These are phyloP conservation scores for Lysandra bellargus DNA, from an alignment of 2,888 invertebrate genomes.

Conservation along the genomic window DNA sequence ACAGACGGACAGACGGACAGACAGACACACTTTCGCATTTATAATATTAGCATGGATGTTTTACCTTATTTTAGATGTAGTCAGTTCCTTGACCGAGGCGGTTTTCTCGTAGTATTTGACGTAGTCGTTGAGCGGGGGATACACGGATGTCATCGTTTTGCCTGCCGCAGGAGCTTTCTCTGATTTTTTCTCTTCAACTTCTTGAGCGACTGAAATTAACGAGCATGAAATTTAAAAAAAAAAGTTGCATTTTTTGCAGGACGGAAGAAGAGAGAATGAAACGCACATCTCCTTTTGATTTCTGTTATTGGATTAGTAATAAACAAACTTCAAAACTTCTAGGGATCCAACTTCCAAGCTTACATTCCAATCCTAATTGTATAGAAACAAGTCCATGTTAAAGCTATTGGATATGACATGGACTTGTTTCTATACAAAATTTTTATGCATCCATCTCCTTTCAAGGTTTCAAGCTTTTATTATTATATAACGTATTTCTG, in stretches of 20 bases:
- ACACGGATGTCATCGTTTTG: conserved; percentile 59
- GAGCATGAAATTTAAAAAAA: background rate
- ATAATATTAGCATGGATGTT: background rate
- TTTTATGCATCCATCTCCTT: too few relatives aligned
- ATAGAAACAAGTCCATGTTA: too few relatives aligned
- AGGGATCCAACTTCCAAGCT: too few relatives aligned
- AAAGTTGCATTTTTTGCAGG: background rate
- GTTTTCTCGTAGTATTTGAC: conserved; percentile 71
- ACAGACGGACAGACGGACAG: too few relatives aligned
- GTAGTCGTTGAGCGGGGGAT: conserved; percentile 60
- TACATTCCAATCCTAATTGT: too few relatives aligned
- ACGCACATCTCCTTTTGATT: too few relatives aligned
- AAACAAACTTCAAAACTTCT: too few relatives aligned
- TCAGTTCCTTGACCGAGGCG: conserved; percentile 69
- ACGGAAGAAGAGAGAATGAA: background rate
- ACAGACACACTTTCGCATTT: background rate
- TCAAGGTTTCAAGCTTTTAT: too few relatives aligned
- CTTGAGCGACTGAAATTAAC: conserved; percentile 55
- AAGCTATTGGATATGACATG: too few relatives aligned
- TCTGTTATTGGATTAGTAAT: too few relatives aligned
- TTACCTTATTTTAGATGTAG: conserved; percentile 73
- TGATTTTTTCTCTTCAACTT: conserved; percentile 70
- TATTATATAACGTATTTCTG: too few relatives aligned
- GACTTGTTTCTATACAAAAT: too few relatives aligned
- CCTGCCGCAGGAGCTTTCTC: conserved; percentile 72